Base-by-base conservation (phyloP, 1,140 invertebrate genomes). In the Periplaneta americana region DNA sequence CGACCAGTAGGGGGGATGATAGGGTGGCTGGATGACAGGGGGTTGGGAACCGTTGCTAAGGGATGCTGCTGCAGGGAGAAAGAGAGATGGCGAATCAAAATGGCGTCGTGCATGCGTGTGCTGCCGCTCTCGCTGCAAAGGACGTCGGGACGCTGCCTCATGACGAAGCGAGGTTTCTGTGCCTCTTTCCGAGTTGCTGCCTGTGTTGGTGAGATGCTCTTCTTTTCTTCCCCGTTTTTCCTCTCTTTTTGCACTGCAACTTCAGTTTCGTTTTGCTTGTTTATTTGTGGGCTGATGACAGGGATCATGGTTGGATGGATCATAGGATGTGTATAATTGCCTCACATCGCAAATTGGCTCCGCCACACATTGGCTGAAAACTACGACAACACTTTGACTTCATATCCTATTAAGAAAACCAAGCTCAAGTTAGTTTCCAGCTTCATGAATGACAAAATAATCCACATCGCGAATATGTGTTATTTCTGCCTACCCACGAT, bases 1-100 rank as follows among this genome's bases (percentile, higher is more conserved):
- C 75, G 75, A 77, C 75, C 75, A 77, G 75, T 77, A 36, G 75
- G 32, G 75, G 75, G 33, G 75, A 36, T 77, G 75, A 66, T n/a
- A 66, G 48, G 48, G 48, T 66, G 48, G 48, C 48, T 66, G n/a
- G 48, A 28, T 66, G 48, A 66, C 48, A 66, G 48, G 48, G 10
- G 48, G 48, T 28, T 66, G 48, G 48, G 48, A 66, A 0, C n/a
- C 48, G 48, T 66, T 66, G 48, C 48, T 66, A 66, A 66, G 48
- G 48, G 48, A 66, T n/a, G 48, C 48, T 48, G 39, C 39, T 66
- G 48, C 48, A 28, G 22, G 48, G 48, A 66, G 48, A 66, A 66
- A 66, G 22, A 28, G 48, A 66, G 48, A 66, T 0, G 22, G 48
- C 6, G n/a, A 66, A 66, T 66, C 48, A 66, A 66, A 66, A 66